Evolutionary conservation across 2,797 vertebrate species (phyloP).

Genomic region (Numenius phaeopus): DNA sequence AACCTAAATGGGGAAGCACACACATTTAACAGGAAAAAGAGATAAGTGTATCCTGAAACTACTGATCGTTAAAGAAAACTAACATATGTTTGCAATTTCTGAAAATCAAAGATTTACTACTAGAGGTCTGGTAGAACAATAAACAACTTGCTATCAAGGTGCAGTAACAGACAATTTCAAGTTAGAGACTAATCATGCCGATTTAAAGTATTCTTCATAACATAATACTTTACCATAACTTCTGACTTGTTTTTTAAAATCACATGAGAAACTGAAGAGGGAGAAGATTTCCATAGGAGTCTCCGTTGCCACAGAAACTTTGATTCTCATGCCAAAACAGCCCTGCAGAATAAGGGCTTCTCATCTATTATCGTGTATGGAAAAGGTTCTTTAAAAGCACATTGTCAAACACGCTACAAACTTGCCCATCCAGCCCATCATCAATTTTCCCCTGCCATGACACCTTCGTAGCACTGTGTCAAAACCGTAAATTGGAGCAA

Average conservation of each 20-base stretch:
- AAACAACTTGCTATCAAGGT: background rate
- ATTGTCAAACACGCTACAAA: rapidly evolving
- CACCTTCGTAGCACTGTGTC: background rate
- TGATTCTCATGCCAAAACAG: background rate
- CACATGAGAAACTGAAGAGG: background rate
- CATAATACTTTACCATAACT: background rate
- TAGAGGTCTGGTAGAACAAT: background rate
- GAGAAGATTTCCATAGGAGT: background rate
- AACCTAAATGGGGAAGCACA: background rate
- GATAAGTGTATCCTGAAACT: rapidly evolving
- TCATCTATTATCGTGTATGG: rapidly evolving
- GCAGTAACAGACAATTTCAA: background rate
- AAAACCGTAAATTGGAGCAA: background rate
- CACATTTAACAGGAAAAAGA: rapidly evolving
- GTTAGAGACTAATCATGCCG: background rate
- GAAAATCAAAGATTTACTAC: background rate
- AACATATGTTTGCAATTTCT: background rate
- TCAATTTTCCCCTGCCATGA: background rate
- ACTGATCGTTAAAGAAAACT: background rate
- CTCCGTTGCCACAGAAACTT: background rate
- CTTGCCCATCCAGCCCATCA: background rate
- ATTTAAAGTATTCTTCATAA: background rate
- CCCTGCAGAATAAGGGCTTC: background rate
- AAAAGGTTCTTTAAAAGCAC: background rate
- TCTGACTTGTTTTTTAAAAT: background rate